Evolutionary conservation across 2,888 invertebrate species (phyloP).

Genomic region (Acleris literana): DNA sequence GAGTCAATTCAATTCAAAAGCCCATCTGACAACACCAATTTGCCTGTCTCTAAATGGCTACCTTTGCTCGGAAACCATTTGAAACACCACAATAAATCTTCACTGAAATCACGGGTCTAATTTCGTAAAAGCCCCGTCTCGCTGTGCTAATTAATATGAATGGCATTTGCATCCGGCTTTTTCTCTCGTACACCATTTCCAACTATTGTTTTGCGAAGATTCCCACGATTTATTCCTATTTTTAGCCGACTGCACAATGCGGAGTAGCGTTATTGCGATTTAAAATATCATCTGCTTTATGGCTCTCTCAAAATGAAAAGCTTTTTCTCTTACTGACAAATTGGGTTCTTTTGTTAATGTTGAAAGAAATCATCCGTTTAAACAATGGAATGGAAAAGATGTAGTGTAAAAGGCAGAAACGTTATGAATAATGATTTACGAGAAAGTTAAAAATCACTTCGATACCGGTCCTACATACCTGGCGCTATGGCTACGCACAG

Average conservation of each 20-base stretch:
- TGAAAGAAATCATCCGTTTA: constrained; percentile 21
- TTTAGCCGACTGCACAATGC: constrained; percentile 71
- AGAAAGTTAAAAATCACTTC: too few relatives aligned
- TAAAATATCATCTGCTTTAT: constrained; percentile 70
- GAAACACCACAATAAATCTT: constrained; percentile 83
- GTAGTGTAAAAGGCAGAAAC: constrained; percentile 1
- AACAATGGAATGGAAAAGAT: constrained; percentile 27
- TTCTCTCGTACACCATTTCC: constrained; percentile 81
- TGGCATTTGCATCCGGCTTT: constrained; percentile 84
- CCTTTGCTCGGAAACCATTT: constrained; percentile 80
- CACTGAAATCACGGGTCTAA: constrained; percentile 82
- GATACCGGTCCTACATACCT: too few relatives aligned
- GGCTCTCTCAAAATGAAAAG: constrained; percentile 62
- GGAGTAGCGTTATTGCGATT: constrained; percentile 69
- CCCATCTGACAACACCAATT: constrained; percentile 77
- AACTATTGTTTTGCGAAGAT: constrained; percentile 84
- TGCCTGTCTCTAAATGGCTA: constrained; percentile 78
- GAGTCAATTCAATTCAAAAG: constrained; percentile 79
- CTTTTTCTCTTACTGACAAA: constrained; percentile 56
- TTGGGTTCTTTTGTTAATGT: constrained; percentile 31
- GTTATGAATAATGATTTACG: too few relatives aligned
- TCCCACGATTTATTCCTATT: constrained; percentile 81
- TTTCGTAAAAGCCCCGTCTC: constrained; percentile 84
- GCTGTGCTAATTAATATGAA: constrained; percentile 84
- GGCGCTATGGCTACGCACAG: too few relatives aligned